Evolutionary conservation across 2,888 invertebrate genomes (phyloP).

Genomic region (Apoderus coryli): DNA sequence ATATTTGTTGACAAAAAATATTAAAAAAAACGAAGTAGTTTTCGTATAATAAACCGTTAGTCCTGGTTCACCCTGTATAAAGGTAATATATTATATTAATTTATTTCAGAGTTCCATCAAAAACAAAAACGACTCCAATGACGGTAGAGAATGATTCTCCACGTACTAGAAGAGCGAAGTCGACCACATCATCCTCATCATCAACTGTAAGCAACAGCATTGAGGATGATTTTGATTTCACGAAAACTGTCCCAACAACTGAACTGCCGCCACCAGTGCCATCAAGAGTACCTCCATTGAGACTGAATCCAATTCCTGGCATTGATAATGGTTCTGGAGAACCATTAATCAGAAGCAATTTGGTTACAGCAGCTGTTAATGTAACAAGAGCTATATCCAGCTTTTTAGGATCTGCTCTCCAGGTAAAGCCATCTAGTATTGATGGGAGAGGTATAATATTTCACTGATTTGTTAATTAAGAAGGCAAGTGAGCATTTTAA

Average conservation of each 20-base stretch:
- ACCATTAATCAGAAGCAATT: conserved; percentile 33
- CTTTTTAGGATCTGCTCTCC: conserved; percentile 63
- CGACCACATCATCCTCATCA: conserved; percentile 14
- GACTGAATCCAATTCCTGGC: conserved; percentile 29
- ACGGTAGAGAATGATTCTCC: too few species aligned
- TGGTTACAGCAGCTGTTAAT: conserved; percentile 59
- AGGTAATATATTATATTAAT: too few species aligned
- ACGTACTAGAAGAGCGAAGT: conserved; percentile 10
- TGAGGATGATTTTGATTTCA: conserved; percentile 17
- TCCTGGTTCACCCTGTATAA: too few species aligned
- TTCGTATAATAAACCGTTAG: too few species aligned
- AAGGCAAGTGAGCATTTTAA: too few species aligned
- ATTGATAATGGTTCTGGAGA: conserved; percentile 24
- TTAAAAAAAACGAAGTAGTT: too few species aligned
- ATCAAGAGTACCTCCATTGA: conserved; percentile 26
- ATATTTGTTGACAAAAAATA: too few species aligned
- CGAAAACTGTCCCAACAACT: conserved; percentile 11
- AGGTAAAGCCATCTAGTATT: conserved; percentile 37
- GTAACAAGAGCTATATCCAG: conserved; percentile 64
- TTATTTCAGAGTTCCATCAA: too few species aligned
- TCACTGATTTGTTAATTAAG: too few species aligned
- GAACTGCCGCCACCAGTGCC: conserved; percentile 16
- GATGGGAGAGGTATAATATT: too few species aligned
- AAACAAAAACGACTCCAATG: too few species aligned
- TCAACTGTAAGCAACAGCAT: conserved; percentile 19